Conservation (phyloP, 2,888 invertebrate genomes). For the Cephus nigrinus region DNA sequence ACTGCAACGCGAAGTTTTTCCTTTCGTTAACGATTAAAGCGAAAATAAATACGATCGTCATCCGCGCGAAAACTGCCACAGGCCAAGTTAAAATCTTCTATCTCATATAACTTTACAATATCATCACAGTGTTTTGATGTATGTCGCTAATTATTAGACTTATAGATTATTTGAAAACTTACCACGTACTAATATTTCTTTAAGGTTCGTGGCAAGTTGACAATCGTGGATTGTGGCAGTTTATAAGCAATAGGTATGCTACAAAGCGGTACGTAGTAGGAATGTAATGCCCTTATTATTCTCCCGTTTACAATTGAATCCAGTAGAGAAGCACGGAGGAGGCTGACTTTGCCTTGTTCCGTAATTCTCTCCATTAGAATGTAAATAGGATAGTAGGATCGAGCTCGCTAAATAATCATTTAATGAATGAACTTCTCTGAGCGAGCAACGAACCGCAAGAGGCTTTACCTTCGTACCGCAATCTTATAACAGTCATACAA, state of each 20-base stretch:
- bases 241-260: conserved; percentile 39
- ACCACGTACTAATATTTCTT: conserved; percentile 8
- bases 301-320: not conserved
- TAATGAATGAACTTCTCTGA: not conserved
- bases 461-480: conserved; percentile 31
- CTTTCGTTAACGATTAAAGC: conserved; percentile 9
- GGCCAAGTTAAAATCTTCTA: conserved; percentile 35
- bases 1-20: not conserved
- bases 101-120: conserved; percentile 45
- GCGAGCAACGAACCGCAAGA: not conserved
- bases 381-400: not conserved
- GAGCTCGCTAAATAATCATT: not conserved
- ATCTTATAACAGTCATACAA: conserved; percentile 8
- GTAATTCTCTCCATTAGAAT: not conserved
- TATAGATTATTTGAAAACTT: conserved; percentile 32
- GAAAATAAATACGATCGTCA: conserved; percentile 7
- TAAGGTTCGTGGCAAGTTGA: conserved; percentile 21
- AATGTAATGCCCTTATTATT: conserved; percentile 31
- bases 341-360: not conserved
- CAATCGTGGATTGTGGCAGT: conserved; percentile 45
- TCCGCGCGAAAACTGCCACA: conserved; percentile 32
- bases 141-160: conserved; percentile 45
- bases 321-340: not conserved
- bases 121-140: conserved; percentile 60
- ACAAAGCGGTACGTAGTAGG: conserved; percentile 38